A percentile compares a stretch with the other conserved stretches of the same genome.
Evolutionary conservation across 2,888 invertebrate genomes (phyloP).

Genomic region (Aphelenchoides bicaudatus): DNA sequence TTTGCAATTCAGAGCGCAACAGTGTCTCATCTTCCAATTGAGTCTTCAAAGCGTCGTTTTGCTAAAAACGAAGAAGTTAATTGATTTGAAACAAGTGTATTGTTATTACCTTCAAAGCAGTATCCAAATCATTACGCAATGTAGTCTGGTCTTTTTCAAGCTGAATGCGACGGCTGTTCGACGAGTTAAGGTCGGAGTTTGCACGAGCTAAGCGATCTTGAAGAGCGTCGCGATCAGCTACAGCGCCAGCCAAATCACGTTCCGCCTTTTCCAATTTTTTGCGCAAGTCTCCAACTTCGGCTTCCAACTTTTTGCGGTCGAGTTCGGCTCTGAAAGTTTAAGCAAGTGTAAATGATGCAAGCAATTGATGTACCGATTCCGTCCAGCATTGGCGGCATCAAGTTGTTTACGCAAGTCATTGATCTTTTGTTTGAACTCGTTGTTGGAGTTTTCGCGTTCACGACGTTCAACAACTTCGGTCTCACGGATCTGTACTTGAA

Average conservation of each 20-base stretch:
- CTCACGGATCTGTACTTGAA: constrained; percentile 70
- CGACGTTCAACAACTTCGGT: constrained; percentile 56
- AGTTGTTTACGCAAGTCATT: constrained; percentile 79
- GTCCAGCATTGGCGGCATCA: constrained; percentile 86
- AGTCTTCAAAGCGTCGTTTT: constrained; percentile 77
- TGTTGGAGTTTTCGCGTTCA: constrained; percentile 43
- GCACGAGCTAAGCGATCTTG: constrained; percentile 69
- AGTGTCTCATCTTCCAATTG: constrained; percentile 89
- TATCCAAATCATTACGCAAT: constrained; percentile 70
- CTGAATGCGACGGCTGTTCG: not conserved
- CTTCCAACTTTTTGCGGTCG: constrained; percentile 79
- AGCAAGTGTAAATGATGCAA: constrained; percentile 1
- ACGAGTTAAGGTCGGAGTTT: not conserved
- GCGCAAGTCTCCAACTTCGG: constrained; percentile 74
- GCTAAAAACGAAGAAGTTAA: too few species aligned
- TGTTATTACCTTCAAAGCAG: constrained; percentile 74
- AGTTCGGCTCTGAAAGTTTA: constrained; percentile 74
- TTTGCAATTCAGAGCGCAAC: constrained; percentile 84
- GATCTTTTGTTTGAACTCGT: constrained; percentile 70
- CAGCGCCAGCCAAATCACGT: constrained; percentile 72
- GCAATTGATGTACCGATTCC: constrained; percentile 55
- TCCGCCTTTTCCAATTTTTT: constrained; percentile 37
- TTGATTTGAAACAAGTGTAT: too few species aligned
- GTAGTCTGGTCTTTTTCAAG: constrained; percentile 9
- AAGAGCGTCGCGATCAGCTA: constrained; percentile 72